phyloP scores from a whole-genome alignment of 35 echinoderm and acorn worm species.

The Ptychodera flava region DNA sequence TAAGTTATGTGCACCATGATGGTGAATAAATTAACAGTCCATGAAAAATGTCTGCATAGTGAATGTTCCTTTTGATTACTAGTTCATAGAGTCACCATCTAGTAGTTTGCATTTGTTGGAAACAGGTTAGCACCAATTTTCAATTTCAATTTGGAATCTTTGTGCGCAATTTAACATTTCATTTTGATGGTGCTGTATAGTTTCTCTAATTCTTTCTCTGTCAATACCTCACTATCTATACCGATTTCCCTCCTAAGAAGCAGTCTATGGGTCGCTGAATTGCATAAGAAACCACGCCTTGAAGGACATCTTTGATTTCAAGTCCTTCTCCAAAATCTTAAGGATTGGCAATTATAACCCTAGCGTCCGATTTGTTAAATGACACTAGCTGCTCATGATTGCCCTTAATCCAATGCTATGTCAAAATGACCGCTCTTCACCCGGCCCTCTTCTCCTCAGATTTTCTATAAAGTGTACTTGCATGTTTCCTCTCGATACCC shows the following conservation, averaged over 20 bases:
- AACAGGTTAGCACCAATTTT: too few relatives aligned
- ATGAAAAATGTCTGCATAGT: neutral
- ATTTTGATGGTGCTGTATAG: neutral
- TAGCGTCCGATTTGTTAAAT: conserved; percentile 24
- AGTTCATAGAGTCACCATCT: neutral
- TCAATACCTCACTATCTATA: neutral
- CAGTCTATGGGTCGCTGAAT: neutral
- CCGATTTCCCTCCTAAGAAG: neutral
- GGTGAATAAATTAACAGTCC: neutral
- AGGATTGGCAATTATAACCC: conserved; percentile 33
- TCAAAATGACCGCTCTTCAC: conserved; percentile 18
- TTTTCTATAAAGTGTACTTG: conserved; percentile 16
- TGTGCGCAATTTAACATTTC: neutral
- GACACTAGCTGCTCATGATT: conserved; percentile 17
- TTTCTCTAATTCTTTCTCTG: neutral
- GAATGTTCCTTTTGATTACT: neutral
- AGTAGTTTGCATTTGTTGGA: neutral
- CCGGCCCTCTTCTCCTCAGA: neutral
- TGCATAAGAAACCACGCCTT: neutral
- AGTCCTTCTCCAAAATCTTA: conserved; percentile 14
- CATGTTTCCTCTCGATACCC: neutral
- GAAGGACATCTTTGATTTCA: neutral
- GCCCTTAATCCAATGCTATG: conserved; percentile 19
- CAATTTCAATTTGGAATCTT: neutral
- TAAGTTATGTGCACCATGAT: neutral